Conservation (phyloP, 2,113 vertebrate genomes). For the Lophotis ruficrista region DNA sequence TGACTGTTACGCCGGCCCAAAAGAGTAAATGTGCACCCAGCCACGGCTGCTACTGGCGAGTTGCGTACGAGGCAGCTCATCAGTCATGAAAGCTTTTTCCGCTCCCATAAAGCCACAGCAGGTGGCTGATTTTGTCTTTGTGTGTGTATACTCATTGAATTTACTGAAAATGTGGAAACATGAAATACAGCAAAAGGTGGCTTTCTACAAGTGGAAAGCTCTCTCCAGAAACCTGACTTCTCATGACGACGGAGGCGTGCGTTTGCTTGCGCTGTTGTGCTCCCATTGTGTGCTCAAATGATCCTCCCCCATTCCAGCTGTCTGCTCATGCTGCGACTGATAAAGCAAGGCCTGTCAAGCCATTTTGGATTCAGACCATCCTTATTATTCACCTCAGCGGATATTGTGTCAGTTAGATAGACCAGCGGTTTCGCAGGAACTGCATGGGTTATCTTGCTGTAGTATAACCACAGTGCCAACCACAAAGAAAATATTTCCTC, state of each 20-base stretch:
- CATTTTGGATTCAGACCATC: not conserved
- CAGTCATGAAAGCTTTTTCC: not conserved
- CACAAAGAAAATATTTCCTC: slow-evolving; percentile 39
- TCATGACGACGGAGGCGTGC: not conserved
- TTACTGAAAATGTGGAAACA: not conserved
- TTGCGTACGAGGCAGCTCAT: not conserved
- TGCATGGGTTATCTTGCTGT: not conserved
- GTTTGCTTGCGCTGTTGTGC: not conserved
- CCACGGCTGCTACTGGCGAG: not conserved
- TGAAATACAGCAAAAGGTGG: not conserved
- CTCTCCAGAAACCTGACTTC: not conserved
- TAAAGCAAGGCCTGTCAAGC: not conserved
- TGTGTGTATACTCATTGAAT: not conserved
- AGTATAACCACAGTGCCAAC: not conserved
- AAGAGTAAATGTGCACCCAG: not conserved
- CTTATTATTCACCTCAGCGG: not conserved
- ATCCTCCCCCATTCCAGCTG: not conserved
- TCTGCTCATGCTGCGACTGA: not conserved
- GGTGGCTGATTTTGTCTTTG: not conserved
- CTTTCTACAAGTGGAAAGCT: not conserved
- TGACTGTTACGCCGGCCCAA: accelerated
- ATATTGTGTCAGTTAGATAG: not conserved
- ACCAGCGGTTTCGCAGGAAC: not conserved
- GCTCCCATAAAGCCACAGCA: not conserved
- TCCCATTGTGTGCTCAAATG: not conserved